These are phyloP conservation scores for Silurus lanzhouensis DNA, from an alignment of 2,797 vertebrate genomes.

Conservation along the genomic window DNA sequence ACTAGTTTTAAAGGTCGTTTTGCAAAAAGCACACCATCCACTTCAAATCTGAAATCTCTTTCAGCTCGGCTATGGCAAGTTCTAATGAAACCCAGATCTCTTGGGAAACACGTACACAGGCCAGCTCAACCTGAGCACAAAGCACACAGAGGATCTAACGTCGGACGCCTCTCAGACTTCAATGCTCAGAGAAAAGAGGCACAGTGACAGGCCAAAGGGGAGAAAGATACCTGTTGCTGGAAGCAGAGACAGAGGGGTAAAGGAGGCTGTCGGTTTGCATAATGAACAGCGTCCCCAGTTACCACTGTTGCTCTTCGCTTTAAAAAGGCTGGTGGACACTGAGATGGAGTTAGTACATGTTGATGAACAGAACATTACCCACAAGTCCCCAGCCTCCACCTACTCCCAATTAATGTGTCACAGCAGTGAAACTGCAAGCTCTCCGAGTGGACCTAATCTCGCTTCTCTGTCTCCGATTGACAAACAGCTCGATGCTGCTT, in stretches of 20 bases:
- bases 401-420: constrained; percentile 50
- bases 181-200: constrained; percentile 21
- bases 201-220: constrained; percentile 28
- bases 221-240: constrained; percentile 40
- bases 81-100: constrained; percentile 34
- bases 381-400: constrained; percentile 51
- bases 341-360: constrained; percentile 71
- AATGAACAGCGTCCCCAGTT: constrained; percentile 27
- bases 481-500: constrained; percentile 68
- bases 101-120: constrained; percentile 26
- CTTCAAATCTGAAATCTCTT: constrained; percentile 38
- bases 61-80: constrained; percentile 40
- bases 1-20: constrained; percentile 16
- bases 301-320: constrained; percentile 53
- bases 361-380: constrained; percentile 69
- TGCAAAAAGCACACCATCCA: constrained; percentile 24
- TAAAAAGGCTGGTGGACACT: constrained; percentile 65
- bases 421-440: constrained; percentile 52
- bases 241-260: constrained; percentile 30
- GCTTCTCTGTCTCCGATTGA: constrained; percentile 66
- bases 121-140: constrained; percentile 15
- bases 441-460: constrained; percentile 55
- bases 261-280: constrained; percentile 30
- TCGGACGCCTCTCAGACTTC: constrained; percentile 17
- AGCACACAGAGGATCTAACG: constrained; percentile 24